Evolutionary conservation across 2,888 invertebrate species (phyloP).

Genomic region (Oasisia sp.): DNA sequence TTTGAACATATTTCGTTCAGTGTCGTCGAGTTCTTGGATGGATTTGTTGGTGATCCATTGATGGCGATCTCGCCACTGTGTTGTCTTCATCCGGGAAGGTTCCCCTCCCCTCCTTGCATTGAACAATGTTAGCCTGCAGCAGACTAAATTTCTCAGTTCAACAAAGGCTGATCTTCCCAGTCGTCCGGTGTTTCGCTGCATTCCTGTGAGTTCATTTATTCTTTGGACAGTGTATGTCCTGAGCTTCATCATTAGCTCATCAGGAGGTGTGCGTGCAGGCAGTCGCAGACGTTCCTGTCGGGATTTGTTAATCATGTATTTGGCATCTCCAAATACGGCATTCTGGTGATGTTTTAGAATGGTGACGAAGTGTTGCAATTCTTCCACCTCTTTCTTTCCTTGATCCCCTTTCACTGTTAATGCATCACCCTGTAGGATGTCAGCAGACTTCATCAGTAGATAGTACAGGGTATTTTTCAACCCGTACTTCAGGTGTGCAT

Average conservation of each 20-base stretch:
- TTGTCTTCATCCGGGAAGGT: background rate
- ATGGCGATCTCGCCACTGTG: slow-evolving; percentile 7
- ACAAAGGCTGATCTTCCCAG: background rate
- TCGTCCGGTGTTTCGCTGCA: background rate
- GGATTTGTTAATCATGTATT: slow-evolving; percentile 8
- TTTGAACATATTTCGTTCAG: background rate
- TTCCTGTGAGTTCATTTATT: background rate
- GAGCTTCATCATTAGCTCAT: background rate
- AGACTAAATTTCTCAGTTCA: slow-evolving; percentile 22
- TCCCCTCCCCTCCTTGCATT: slow-evolving; percentile 21
- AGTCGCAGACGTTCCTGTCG: background rate
- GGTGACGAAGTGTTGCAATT: background rate
- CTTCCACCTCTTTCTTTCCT: background rate
- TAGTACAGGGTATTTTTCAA: background rate
- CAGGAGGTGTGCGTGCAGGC: background rate
- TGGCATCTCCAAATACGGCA: slow-evolving; percentile 18
- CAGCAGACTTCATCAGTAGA: background rate
- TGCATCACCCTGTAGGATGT: background rate
- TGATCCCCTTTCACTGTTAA: background rate
- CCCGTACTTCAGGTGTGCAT: background rate
- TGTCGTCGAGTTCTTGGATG: background rate
- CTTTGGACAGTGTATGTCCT: background rate
- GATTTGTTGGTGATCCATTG: background rate
- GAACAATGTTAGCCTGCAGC: slow-evolving; percentile 20
- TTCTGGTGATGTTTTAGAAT: background rate